Evolutionary conservation across 2,888 invertebrate genomes (phyloP).

Genomic region (Drosophila mayaguana): DNA sequence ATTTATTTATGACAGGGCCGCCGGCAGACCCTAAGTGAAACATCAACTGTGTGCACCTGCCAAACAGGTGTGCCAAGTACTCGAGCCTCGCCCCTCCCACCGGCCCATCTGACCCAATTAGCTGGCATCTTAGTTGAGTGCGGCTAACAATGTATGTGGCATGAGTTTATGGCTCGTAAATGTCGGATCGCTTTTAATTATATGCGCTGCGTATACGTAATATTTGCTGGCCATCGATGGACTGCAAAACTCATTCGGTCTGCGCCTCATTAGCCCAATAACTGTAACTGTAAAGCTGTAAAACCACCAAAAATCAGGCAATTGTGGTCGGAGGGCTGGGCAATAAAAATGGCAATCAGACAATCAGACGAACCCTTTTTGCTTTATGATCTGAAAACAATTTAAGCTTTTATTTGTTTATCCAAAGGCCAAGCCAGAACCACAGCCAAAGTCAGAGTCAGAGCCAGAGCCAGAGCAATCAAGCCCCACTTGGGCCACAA

Average conservation of each 20-base stretch:
- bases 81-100: conserved; percentile 5
- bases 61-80: conserved; percentile 65
- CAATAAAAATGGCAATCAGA: conserved; percentile 77
- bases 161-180: conserved; percentile 78
- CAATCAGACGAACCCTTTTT: conserved; percentile 72
- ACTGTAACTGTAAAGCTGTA: conserved; percentile 76
- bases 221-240: conserved; percentile 41
- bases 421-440: conserved; percentile 1
- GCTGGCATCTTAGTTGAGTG: conserved; percentile 47
- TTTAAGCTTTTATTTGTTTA: conserved; percentile 79
- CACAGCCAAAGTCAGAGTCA: neutral
- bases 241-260: neutral
- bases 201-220: conserved; percentile 67
- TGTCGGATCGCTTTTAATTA: conserved; percentile 65
- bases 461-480: conserved; percentile 38
- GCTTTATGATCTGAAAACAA: conserved; percentile 79
- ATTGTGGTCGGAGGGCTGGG: conserved; percentile 33
- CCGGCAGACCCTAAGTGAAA: conserved; percentile 67
- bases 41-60: conserved; percentile 67
- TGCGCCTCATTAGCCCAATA: conserved; percentile 69
- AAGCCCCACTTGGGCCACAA: conserved; percentile 43
- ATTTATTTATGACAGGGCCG: conserved; percentile 75
- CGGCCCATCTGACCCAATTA: conserved; percentile 70
- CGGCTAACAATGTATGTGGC: conserved; percentile 61
- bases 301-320: conserved; percentile 63